Base-by-base conservation (phyloP, 2,113 vertebrate species). In the Brachyhypopomus occidentalis region DNA sequence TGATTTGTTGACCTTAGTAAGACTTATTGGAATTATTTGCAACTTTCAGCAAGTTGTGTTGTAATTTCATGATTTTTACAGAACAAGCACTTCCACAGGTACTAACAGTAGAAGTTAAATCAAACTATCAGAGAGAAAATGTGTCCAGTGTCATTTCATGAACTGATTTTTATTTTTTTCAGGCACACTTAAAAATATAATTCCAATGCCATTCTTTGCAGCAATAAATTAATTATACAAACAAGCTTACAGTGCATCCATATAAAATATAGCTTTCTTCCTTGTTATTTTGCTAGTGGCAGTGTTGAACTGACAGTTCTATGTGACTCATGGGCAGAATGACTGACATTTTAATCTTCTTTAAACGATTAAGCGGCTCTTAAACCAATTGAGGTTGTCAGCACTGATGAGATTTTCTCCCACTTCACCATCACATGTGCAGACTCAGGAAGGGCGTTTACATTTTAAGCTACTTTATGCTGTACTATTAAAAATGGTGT, bases 291-390 rank as follows among this genome's bases (percentile, higher is more conserved):
- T 38, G 7, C 5, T 36, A 25, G 20, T 70, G n/a, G 2, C 20
- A 41, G 66, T 41, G 16, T 70, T 70, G 22, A 14, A n/a, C 66
- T 70, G n/a, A 69, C 34, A 9, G 25, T 16, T 27, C 3, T 8
- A 36, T 66, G 41, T 45, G 9, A 2, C 12, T 52, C 9, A 52
- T 12, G 12, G 8, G 45, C 45, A 52, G 45, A 14, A 14, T 52
- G 12, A 52, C 12, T 14, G 2, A 12, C 45, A 12, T 1, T 52
- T 11, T 52, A 52, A 52, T 52, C 45, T 52, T 52, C 45, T 41
- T 70, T 41, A 70, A 23, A 70, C 22, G 34, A 70, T 70, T 70
- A 41, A 70, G 20, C 66, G 8, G 41, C 38, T 34, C 66, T 41
- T 70, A 70, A 41, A 69, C 38, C 17, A n/a, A 41, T 41, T 41